Evolutionary conservation across 2,888 invertebrate genomes (phyloP), one percentile per base, ranked within the genome.

Genomic region (Encarsia formosa): DNA sequence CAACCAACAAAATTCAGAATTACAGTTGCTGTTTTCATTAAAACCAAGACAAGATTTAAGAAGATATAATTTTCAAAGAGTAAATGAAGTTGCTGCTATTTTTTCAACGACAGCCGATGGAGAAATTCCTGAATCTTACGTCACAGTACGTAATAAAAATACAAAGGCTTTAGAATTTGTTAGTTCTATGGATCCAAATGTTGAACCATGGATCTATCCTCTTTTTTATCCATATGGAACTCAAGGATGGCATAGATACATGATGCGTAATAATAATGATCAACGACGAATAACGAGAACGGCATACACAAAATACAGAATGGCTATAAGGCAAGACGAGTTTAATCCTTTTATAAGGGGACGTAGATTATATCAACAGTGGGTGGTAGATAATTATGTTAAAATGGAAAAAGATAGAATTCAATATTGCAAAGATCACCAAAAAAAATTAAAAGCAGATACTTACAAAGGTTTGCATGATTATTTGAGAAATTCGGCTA

Each of bases 381-480:
- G 51, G 48, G 42, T 61, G 4, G 54, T 58, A 8, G 60, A 60
- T 35, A 39, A 22, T 48, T 52, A 49, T 29, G 29, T 54, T 9
- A 69, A 67, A 55, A 64, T 67, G 13, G 68, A 73, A 42, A 60
- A 52, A 48, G 59, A 61, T 40, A 41, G 57, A 35, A 57, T 59
- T 18, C 18, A 54, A 9, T 61, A 34, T 11, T 51, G 48, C 11
- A 49, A 47, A 38, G 6, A 11, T 2, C 50, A 59, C 51, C 57
- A 59, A 52, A 53, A 37, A 42, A 35, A 58, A 50, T 37, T 57
- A 31, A 48, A 57, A 18, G 53, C 52, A 11, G 56, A 59, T 29
- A 49, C 52, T 20, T 61, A 61, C 54, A 57, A 56, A 53, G 60
- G 62, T 47, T 56, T 65, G 37, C 55, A 63, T 38, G 65, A 68